Evolutionary conservation across 2,113 vertebrate genomes (phyloP).

Genomic region (Brachyhypopomus gauderio): DNA sequence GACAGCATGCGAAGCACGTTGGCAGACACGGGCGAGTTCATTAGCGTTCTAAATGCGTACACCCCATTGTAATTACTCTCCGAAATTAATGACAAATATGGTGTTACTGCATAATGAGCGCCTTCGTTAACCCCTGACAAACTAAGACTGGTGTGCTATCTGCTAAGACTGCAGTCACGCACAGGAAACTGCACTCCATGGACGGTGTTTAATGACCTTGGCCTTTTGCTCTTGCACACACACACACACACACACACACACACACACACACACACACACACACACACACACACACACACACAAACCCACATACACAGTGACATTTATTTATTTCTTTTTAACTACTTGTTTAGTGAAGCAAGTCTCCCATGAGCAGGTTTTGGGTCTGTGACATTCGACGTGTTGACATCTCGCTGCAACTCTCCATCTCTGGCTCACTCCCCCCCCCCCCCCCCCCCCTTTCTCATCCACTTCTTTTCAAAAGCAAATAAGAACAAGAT

Average conservation of each 20-base stretch:
- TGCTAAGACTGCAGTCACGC: neutral
- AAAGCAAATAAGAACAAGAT: constrained; percentile 35
- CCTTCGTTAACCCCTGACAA: constrained; percentile 61
- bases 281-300: constrained; percentile 30
- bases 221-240: neutral
- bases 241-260: constrained; percentile 29
- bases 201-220: constrained; percentile 29
- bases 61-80: constrained; percentile 66
- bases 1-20: constrained; percentile 55
- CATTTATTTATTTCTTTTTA: constrained; percentile 54
- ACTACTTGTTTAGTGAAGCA: constrained; percentile 59
- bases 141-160: constrained; percentile 15
- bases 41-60: constrained; percentile 71
- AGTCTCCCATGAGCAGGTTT: constrained; percentile 54
- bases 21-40: constrained; percentile 69
- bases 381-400: constrained; percentile 57
- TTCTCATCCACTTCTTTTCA: constrained; percentile 37
- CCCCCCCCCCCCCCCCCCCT: constrained; percentile 50
- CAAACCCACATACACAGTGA: constrained; percentile 32
- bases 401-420: constrained; percentile 48
- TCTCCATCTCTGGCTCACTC: constrained; percentile 55
- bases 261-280: constrained; percentile 14
- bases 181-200: neutral
- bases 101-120: constrained; percentile 61
- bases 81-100: constrained; percentile 62